Evolutionary conservation across 2,888 invertebrate species (phyloP), one percentile per base, ranked within the genome.

Genomic region (Scaptomyza flava): DNA sequence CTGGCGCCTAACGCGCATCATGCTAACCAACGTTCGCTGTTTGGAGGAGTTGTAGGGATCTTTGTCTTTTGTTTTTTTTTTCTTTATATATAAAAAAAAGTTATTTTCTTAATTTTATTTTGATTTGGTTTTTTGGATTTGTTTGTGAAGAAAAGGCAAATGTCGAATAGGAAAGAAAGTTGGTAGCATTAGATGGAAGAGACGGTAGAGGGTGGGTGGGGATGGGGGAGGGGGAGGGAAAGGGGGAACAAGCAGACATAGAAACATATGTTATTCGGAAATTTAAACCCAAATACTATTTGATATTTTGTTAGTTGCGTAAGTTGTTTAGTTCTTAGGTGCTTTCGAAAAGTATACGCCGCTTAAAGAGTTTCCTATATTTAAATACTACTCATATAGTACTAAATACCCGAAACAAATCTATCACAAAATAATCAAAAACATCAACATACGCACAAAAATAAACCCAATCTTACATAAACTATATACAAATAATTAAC

Each of bases 1-100:
- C 81, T 98, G 98, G 98, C 93, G 97, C 90, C 94, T 98, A 52
- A 96, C 98, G 14, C 93, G 98, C 71, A 98, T 98, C 92, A 95
- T 98, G 92, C 94, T 98, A 85, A 98, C 98, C 76, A 98, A 98
- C 92, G 96, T 96, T 59, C 94, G 97, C 79, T 97, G 97, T 56
- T 94, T 98, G 87, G 98, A 98, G 92, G 97, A 96, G 92, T 94
- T 98, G 92, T 98, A 95, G 81, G 71, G 48, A 50, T 62, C 46
- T 17, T 17, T 17, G 17, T 17, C 17, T 17, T 17, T 17, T 17
- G 17, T 1, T 17, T 54, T 36, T 59, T 63, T 43, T 52, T 68
- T 68, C 53, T 63, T 43, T 59, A n/a, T 47, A 43, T 48, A 27
- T 27, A 3, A 27, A 27, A 27, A 27, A 27, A 17, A 17, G 1